Evolutionary conservation across 2,888 invertebrate genomes (phyloP).

Genomic region (Torymus auratus): DNA sequence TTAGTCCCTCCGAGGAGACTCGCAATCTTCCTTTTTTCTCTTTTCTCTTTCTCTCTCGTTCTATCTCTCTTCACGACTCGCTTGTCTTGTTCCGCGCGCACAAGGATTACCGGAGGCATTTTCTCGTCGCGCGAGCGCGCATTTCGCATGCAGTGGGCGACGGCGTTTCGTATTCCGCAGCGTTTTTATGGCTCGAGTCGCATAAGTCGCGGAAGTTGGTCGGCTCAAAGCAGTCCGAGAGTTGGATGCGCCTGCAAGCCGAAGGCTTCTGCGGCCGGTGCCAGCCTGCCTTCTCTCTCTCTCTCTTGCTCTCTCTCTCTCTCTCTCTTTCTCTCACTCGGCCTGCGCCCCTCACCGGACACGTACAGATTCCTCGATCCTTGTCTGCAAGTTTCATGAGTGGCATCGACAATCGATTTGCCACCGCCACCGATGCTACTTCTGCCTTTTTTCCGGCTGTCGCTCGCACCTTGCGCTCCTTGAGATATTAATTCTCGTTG

Average conservation of each 20-base stretch:
- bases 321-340: neutral
- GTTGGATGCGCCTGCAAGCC: slow-evolving; percentile 22
- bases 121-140: slow-evolving; percentile 54
- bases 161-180: slow-evolving; percentile 58
- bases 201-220: slow-evolving; percentile 57
- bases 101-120: slow-evolving; percentile 41
- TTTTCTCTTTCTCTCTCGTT: neutral
- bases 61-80: neutral
- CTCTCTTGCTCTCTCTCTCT: neutral
- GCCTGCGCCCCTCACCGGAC: neutral
- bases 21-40: slow-evolving; percentile 26
- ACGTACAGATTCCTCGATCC: slow-evolving; percentile 47
- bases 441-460: slow-evolving; percentile 11
- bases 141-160: slow-evolving; percentile 57
- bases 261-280: neutral
- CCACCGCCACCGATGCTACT: slow-evolving; percentile 4
- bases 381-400: slow-evolving; percentile 51
- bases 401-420: slow-evolving; percentile 57
- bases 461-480: slow-evolving; percentile 22
- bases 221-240: slow-evolving; percentile 42
- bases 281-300: neutral
- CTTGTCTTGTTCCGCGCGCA: neutral
- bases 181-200: slow-evolving; percentile 55
- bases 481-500: slow-evolving; percentile 25
- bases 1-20: slow-evolving; percentile 53